Percentiles rank a stretch among this genome's conserved stretches.
Conservation (phyloP, 2,797 vertebrate genomes). For the Anabacerthia variegaticeps region DNA sequence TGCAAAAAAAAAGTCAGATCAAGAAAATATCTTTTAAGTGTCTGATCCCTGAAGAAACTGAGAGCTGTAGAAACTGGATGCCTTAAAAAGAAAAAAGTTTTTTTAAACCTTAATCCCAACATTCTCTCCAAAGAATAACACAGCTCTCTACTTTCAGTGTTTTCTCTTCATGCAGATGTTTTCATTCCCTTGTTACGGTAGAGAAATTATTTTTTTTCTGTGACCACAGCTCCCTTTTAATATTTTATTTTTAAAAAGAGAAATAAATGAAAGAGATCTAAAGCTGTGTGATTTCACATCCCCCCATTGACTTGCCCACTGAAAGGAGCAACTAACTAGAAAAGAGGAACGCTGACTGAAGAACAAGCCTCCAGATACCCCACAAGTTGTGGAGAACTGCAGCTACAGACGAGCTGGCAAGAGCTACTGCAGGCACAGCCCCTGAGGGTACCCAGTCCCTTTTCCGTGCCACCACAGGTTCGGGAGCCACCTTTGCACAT, state of each 20-base stretch:
- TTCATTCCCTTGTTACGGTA: slow-evolving; percentile 9
- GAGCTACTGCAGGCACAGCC: not conserved
- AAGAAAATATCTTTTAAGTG: slow-evolving; percentile 38
- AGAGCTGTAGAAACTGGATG: slow-evolving; percentile 15
- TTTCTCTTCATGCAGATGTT: slow-evolving; percentile 45
- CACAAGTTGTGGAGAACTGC: not conserved
- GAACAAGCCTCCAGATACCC: not conserved
- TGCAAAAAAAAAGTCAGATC: slow-evolving; percentile 47
- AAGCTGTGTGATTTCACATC: slow-evolving; percentile 13
- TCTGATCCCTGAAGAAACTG: slow-evolving; percentile 46
- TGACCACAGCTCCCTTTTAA: slow-evolving; percentile 7
- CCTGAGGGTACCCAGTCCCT: not conserved
- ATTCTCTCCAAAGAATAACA: slow-evolving; percentile 63
- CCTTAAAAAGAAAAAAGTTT: slow-evolving; percentile 30
- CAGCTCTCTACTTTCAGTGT: slow-evolving; percentile 25
- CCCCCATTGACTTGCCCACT: not conserved
- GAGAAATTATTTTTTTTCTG: not conserved
- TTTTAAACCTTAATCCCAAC: slow-evolving; percentile 56
- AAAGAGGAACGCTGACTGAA: not conserved
- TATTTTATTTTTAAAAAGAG: slow-evolving; percentile 18
- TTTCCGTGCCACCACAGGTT: not conserved
- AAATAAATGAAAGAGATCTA: slow-evolving; percentile 16
- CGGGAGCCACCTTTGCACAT: not conserved
- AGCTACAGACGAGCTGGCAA: not conserved
- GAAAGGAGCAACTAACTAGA: not conserved